Base-by-base conservation (phyloP, 2,888 invertebrate genomes). In the Ditylenchus weischeri region DNA sequence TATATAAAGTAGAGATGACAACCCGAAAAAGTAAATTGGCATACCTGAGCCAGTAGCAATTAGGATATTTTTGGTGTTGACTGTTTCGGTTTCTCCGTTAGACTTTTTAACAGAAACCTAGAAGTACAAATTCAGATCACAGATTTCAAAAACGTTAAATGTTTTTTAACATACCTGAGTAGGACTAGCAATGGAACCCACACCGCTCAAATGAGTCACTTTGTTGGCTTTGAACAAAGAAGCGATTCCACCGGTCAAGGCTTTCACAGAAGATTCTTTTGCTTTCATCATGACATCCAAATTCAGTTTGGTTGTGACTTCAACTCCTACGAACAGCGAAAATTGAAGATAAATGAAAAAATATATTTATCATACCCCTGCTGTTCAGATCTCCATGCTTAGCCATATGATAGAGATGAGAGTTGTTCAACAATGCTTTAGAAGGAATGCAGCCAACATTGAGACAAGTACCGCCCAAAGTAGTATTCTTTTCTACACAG, bases 381-480 rank as follows among this genome's bases (percentile, higher is more conserved):
- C 62, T 74, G 54, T 76, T 76, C 59, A 83, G 75, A 65, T 83
- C 83, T 18, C 78, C 78, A 65, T 83, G 78, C 58, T 78, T 89
- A 0, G 95, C 95, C 90, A 92, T 83, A 77, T 88, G 87, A 73
- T 85, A 86, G 49, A 83, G 79, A 75, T 87, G 85, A 4, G 86
- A 86, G 76, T 86, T 87, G 78, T 87, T 85, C 43, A 87, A 84
- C 29, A 87, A 86, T 23, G 86, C 83, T 86, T 99, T 99, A 0
- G 98, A 98, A 47, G 98, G 98, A 83, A 99, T 99, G 84, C 98
- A 99, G 62, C 98, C 98, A 62, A 99, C 95, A 86, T 99, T 99
- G 18, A 99, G 87, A 84, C 98, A 99, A 36, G 98, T 99, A 71
- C 98, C 98, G 64, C 98, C 98, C 29, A 96, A 87, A 0, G 95